Evolutionary conservation across 2,797 vertebrate species (phyloP), one percentile per base, ranked within the genome.

Genomic region (Diplodus sargus): DNA sequence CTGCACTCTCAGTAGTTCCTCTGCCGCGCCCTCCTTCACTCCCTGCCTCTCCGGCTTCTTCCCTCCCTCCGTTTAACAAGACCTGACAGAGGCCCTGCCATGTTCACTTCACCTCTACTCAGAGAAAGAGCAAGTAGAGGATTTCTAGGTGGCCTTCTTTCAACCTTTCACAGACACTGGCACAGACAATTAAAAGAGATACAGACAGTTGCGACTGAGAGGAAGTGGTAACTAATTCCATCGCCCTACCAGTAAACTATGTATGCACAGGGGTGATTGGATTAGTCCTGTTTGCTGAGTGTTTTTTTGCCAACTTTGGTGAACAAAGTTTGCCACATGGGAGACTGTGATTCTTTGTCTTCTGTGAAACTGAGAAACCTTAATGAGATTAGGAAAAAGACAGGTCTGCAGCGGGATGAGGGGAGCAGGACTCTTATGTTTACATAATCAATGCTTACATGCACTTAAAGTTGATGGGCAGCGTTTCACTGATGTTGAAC

Each of bases 1-100:
- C 76, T 20, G 30, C 54, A 52, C 82, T 78, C 76, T 77, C 76
- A 79, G 80, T 59, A 74, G 79, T 70, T 84, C 74, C 70, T 84
- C 68, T 64, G 67, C 54, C 68, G 76, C 77, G 0, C 83, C 82
- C 48, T 77, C 59, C 68, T 69, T 43, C 67, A 51, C 75, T 87
- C 75, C 57, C 82, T 62, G 17, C 59, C 58, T 52, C 64, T 73
- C 49, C 58, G 58, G 53, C 61, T 47, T 63, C 63, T 65, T 85
- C 49, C 49, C 52, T 83, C 47, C 73, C 65, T 85, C 20, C 25
- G 18, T 74, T 76, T 71, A 78, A 78, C 58, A 79, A 71, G 78
- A 83, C 73, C 58, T 67, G 74, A 82, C 79, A 70, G 76, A 81
- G 51, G 70, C 25, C 57, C 47, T 68, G 49, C 56, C 71, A 76